Evolutionary conservation across 2,888 invertebrate genomes (phyloP), one percentile per base, ranked within the genome.

Genomic region (Melinaea marsaeus): DNA sequence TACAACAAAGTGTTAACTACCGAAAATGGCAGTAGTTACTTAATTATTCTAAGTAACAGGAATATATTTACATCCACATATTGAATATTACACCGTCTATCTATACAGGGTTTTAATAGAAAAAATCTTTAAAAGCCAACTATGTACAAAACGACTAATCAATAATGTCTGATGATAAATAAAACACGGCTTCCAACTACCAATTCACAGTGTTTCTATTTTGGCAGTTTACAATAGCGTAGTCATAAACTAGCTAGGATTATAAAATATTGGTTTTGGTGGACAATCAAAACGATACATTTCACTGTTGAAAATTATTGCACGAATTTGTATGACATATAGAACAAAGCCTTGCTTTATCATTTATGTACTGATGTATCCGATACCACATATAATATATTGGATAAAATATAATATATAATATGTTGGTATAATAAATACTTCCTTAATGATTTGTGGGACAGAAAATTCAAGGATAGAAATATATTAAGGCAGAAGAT

Each of bases 61-160:
- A 70, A 69, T 70, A 67, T 77, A 75, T 75, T 68, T 75, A 76
- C 75, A 77, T 58, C 58, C 57, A 64, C 37, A 46, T 68, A 66
- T 68, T 61, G 61, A 32, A 32, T 42, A 70, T 70, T 71, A 73
- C 68, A 69, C 68, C 55, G 56, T 62, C 67, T 69, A 68, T 60
- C 71, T 71, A 70, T 71, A 68, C 69, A 66, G 63, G 65, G 57
- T 65, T 68, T 66, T 65, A 65, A 69, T 62, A 60, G 69, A 68
- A 70, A 70, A 70, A 71, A 66, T 57, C 63, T 65, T 66, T 69
- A 65, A 70, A 77, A 77, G 74, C 75, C 69, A 68, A 68, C 64
- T 78, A 77, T 79, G 69, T 80, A 80, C 79, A 79, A 72, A 72
- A 75, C 72, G 74, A 74, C 73, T 74, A 72, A 69, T 64, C 65